Base-by-base conservation (phyloP, 2,888 invertebrate genomes). In the Eurytoma californica region DNA sequence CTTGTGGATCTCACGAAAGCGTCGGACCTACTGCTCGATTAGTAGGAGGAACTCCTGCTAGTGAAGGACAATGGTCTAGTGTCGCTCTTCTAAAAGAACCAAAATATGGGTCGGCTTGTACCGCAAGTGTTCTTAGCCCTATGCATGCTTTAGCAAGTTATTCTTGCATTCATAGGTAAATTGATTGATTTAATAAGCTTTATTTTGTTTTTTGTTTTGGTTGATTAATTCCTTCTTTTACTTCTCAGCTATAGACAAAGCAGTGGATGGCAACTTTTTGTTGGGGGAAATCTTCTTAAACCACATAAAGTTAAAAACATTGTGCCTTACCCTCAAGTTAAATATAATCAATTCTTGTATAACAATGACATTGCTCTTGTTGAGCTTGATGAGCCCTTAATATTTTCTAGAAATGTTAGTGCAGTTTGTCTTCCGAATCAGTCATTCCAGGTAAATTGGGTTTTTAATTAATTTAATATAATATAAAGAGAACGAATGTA, bases 321-420 rank as follows among this genome's bases (percentile, higher is more conserved):
- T 68, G 89, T 93, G 55, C 89, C 91, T 12, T 92, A 93, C 87
- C 93, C 93, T 55, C 92, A 92, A 90, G 92, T 92, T 0, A 93
- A 93, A 87, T 93, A 92, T 86, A 91, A 91, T 80, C 92, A 92
- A 84, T 92, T 93, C 82, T 90, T 92, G 79, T 93, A 92, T 84
- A 90, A 91, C 80, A 92, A 93, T 82, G 93, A 94, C 84, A 90
- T 93, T 49, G 93, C 92, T 28, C 88, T 94, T 57, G 88, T 94
- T 24, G 91, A 92, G 86, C 88, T 94, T 18, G 86, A 85, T 28
- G 88, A 90, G 76, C 92, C 93, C 18, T 86, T 94, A 61, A 87
- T 86, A 5, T 91, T 93, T 70, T 91, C 91, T 3, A 88, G 91
- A 79, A 92, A 92, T 83, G 91, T 93, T 14, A 92, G 92, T 78